phyloP scores from a whole-genome alignment of 2,888 invertebrate species.

The Drosophila kuntzei region DNA sequence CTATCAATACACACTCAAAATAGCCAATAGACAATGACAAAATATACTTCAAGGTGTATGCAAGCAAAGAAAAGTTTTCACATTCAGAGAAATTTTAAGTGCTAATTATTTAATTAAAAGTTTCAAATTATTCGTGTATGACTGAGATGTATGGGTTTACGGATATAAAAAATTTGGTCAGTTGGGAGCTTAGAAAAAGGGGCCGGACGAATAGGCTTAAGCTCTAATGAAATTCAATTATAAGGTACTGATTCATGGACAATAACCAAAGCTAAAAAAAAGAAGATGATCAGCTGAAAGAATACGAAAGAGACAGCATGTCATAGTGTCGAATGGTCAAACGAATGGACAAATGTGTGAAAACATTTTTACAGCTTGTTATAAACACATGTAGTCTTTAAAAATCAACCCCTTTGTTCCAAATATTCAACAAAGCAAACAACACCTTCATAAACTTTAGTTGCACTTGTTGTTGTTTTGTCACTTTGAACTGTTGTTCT shows the following conservation, averaged over 20 bases:
- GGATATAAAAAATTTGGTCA: too few relatives aligned
- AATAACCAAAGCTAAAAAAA: background rate
- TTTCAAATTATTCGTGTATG: constrained; percentile 19
- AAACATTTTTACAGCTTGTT: constrained; percentile 7
- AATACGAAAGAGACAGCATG: too few relatives aligned
- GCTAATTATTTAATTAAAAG: constrained; percentile 55
- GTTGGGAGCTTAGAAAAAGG: background rate
- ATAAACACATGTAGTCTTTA: background rate
- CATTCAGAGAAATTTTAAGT: constrained; percentile 34
- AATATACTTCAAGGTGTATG: background rate
- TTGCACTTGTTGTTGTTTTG: background rate
- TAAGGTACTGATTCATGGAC: background rate
- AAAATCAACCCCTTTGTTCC: background rate
- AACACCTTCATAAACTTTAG: background rate
- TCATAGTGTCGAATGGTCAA: constrained; percentile 34
- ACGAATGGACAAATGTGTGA: constrained; percentile 52
- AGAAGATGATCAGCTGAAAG: background rate
- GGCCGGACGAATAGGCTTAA: background rate
- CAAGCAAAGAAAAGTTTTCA: background rate
- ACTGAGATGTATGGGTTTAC: background rate
- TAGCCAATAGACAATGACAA: background rate
- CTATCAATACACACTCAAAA: background rate
- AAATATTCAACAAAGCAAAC: background rate
- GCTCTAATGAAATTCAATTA: background rate
- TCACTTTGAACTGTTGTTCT: background rate